Conservation (phyloP, 2,888 invertebrate genomes). For the Plagodis pulveraria region DNA sequence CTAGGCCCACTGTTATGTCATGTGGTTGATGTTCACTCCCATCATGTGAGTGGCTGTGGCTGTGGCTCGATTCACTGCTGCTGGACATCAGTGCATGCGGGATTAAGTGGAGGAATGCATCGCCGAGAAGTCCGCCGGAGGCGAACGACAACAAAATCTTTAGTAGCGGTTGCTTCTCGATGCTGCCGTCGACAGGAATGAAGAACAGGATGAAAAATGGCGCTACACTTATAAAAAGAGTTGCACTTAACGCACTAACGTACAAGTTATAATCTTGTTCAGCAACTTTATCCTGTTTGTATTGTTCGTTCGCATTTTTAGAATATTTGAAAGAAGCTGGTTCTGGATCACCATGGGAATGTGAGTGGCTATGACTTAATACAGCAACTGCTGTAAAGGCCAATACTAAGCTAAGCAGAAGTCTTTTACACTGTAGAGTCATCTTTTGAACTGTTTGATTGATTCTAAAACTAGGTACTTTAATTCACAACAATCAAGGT, state of each 20-base stretch:
- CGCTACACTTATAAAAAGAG: constrained; percentile 96
- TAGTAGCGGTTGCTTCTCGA: constrained; percentile 93
- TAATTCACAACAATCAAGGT: constrained; percentile 6
- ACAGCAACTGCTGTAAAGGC: constrained; percentile 46
- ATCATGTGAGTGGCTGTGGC: constrained; percentile 83
- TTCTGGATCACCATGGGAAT: constrained; percentile 79
- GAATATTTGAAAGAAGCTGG: constrained; percentile 93
- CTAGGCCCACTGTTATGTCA: constrained; percentile 96
- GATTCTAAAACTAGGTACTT: constrained; percentile 1
- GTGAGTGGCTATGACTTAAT: constrained; percentile 76
- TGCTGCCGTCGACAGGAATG: constrained; percentile 95
- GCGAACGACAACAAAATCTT: constrained; percentile 97
- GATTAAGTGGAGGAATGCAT: constrained; percentile 99
- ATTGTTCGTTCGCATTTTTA: constrained; percentile 83
- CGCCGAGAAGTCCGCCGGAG: constrained; percentile 97
- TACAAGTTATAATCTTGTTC: constrained; percentile 85
- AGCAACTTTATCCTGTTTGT: constrained; percentile 66
- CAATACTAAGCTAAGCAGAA: constrained; percentile 46
- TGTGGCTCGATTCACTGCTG: constrained; percentile 74
- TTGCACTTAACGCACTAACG: constrained; percentile 94
- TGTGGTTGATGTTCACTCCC: constrained; percentile 82
- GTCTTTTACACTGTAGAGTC: constrained; percentile 45
- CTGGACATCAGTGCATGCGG: constrained; percentile 92
- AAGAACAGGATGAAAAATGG: constrained; percentile 97
- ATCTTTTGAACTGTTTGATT: constrained; percentile 35